Evolutionary conservation across 2,888 invertebrate species (phyloP).

Genomic region (Amphipoea oculea): DNA sequence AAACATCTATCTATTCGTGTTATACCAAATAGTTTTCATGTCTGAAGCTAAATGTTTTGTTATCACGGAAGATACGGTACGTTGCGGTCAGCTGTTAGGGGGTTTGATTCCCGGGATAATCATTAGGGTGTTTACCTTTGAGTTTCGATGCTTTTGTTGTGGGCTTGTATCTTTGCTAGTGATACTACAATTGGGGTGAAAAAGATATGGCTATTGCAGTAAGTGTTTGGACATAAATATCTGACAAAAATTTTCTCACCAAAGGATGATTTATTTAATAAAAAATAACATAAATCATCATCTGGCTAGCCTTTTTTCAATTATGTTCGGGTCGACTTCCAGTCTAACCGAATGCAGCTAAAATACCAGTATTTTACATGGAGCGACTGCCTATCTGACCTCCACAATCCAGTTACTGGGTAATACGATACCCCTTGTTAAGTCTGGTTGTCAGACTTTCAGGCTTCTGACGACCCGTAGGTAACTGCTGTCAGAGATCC

Average conservation of each 20-base stretch:
- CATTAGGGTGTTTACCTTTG: slow-evolving; percentile 67
- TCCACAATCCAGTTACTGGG: too few species aligned
- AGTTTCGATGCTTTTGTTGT: slow-evolving; percentile 44
- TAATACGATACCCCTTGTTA: too few species aligned
- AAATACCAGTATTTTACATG: too few species aligned
- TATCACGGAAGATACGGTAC: slow-evolving; percentile 67
- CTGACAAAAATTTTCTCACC: neutral
- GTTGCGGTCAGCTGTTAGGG: slow-evolving; percentile 68
- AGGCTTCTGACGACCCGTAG: too few species aligned
- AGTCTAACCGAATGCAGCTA: too few species aligned
- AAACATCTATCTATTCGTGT: slow-evolving; percentile 19
- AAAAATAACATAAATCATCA: too few species aligned
- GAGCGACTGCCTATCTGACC: too few species aligned
- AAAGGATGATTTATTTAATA: too few species aligned
- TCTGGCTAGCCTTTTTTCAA: too few species aligned
- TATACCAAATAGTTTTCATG: slow-evolving; percentile 58
- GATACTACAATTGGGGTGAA: neutral
- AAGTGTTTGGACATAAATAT: neutral
- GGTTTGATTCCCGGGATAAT: slow-evolving; percentile 65
- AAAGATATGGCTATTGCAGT: neutral
- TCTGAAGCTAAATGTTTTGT: slow-evolving; percentile 55
- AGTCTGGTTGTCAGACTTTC: too few species aligned
- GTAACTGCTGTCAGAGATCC: too few species aligned
- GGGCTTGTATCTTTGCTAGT: slow-evolving; percentile 10
- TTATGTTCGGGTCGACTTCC: too few species aligned